Conservation (phyloP, 2,888 invertebrate genomes). For the Maniola hyperantus region DNA sequence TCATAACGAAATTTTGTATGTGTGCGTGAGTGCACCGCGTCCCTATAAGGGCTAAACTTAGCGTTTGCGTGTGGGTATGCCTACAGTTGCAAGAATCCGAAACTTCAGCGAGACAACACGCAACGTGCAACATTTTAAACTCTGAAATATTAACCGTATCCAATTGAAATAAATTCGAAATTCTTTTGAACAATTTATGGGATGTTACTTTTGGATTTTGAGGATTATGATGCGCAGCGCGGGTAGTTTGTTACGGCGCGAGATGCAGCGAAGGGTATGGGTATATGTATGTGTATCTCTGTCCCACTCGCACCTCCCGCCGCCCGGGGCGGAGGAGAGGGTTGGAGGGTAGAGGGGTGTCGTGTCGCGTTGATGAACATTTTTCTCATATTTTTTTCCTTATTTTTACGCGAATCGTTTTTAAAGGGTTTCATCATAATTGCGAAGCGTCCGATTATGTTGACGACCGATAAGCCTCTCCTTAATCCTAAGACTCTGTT, state of each 20-base stretch:
- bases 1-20: slow-evolving; percentile 60
- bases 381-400: slow-evolving; percentile 81
- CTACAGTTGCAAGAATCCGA: slow-evolving; percentile 74
- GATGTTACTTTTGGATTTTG: slow-evolving; percentile 48
- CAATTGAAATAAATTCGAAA: slow-evolving; percentile 36
- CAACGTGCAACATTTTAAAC: slow-evolving; percentile 39
- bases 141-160: slow-evolving; percentile 23
- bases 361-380: slow-evolving; percentile 83
- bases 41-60: slow-evolving; percentile 73
- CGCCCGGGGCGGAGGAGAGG: slow-evolving; percentile 64
- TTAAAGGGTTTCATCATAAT: slow-evolving; percentile 83
- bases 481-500: slow-evolving; percentile 8
- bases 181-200: slow-evolving; percentile 24
- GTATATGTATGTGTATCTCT: slow-evolving; percentile 49
- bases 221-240: slow-evolving; percentile 64
- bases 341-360: slow-evolving; percentile 56
- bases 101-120: slow-evolving; percentile 59
- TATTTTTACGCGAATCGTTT: slow-evolving; percentile 81
- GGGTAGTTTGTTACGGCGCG: slow-evolving; percentile 81
- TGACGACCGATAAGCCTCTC: slow-evolving; percentile 62
- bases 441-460: slow-evolving; percentile 77
- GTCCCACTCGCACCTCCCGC: slow-evolving; percentile 70
- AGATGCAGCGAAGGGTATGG: slow-evolving; percentile 68
- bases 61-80: slow-evolving; percentile 62
- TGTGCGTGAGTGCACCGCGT: slow-evolving; percentile 71